Conservation (phyloP, 2,113 vertebrate species). For the Gasterosteus nipponicus region DNA sequence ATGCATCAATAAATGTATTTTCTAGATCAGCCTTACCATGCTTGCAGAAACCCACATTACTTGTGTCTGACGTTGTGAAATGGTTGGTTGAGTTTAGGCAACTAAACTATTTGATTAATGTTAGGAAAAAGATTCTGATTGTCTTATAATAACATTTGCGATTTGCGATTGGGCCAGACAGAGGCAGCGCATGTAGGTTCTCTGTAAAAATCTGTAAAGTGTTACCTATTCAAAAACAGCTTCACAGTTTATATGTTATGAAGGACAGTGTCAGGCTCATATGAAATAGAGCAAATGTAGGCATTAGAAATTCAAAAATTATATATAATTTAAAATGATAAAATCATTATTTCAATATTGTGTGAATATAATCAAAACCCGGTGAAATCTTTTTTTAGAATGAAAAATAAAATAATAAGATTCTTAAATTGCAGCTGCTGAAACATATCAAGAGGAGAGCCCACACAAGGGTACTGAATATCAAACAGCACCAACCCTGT, state of each 20-base stretch:
- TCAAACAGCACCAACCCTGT: slow-evolving; percentile 46
- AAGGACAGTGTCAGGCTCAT: not conserved
- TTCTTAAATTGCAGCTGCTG: not conserved
- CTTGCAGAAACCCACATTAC: no score
- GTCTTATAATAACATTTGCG: no score
- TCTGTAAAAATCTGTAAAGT: no score
- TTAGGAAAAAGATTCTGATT: no score
- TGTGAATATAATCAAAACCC: not conserved
- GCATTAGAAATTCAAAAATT: not conserved
- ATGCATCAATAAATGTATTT: no score
- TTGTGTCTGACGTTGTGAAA: no score
- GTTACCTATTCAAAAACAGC: not conserved
- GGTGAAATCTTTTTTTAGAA: not conserved
- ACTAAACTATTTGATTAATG: no score
- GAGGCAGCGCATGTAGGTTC: no score
- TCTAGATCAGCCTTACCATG: no score
- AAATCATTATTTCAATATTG: not conserved
- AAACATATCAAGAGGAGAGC: not conserved
- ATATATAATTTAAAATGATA: no score
- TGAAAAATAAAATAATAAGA: not conserved
- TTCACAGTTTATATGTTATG: not conserved
- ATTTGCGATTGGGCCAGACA: no score
- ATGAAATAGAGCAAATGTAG: not conserved
- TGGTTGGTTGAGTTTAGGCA: no score
- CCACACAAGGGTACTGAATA: slow-evolving; percentile 36